Base-by-base conservation (phyloP, 2,797 vertebrate genomes). In the Peromyscus aztecus region DNA sequence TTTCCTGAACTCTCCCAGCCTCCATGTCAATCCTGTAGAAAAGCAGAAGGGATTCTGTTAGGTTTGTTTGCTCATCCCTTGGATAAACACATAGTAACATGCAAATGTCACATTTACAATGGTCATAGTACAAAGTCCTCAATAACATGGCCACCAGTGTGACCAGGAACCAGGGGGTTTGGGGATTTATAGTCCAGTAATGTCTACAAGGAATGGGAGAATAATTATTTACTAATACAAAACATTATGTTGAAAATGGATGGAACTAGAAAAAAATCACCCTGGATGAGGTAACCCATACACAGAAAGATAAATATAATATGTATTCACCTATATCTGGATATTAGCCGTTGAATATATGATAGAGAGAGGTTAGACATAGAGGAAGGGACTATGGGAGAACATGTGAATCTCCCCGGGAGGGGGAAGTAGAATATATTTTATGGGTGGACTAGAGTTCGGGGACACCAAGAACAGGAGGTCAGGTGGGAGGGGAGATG, bases 1-100 rank as follows among this genome's bases (percentile, higher is more conserved):
- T 16, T 92, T 13, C 49, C 16, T 8, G 0, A 0, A 27, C 24
- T 84, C 21, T 19, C 4, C 16, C 24, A 43, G 29, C 0, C 17
- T 31, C 8, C 10, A 19, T 6, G 14, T 23, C 80, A 77, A 24
- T 43, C 57, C 40, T 16, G 4, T 49, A 52, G 57, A 80, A 63
- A 57, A 11, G 4, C 24, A 27, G 11, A 78, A 3, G 29, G 37
- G 43, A 65, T 93, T 82, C 90, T 71, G 19, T 23, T 37, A n/a
- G 52, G 34, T 81, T 37, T 80, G 57, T 40, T 16, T 90, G 78
- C 49, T 75, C 46, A 31, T 4, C 31, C 34, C 49, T 65, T 43
- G 49, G 27, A 37, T 19, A 40, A 78, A 43, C 37, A 71, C n/a
- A 34, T 4, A 13, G 37, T 16, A 55, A 24, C 6, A 23, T 23